These are phyloP conservation scores for Oenanthe melanoleuca DNA, from an alignment of 2,113 vertebrate genomes.

Conservation along the genomic window DNA sequence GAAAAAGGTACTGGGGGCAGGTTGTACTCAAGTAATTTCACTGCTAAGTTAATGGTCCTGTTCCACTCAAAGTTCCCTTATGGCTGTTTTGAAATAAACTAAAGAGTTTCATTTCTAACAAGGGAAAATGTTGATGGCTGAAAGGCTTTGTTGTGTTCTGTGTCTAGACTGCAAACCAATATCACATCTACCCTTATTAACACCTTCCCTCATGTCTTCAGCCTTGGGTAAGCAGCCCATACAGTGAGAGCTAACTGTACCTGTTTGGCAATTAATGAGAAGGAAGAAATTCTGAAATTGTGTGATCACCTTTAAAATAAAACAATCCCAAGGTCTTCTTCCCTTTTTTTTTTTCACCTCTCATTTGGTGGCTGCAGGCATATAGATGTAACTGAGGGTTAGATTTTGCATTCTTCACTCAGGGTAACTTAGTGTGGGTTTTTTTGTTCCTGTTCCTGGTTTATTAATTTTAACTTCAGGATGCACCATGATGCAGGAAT, in stretches of 20 bases:
- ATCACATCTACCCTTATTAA: neutral
- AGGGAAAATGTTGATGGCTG: neutral
- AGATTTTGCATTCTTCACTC: neutral
- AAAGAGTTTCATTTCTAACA: neutral
- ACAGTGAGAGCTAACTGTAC: neutral
- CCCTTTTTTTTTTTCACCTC: neutral
- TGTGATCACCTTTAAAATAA: neutral
- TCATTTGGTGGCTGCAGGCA: neutral
- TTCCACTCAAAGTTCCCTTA: neutral
- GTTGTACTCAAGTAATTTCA: neutral
- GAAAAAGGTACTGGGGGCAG: neutral
- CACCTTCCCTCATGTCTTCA: neutral
- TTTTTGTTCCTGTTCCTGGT: neutral
- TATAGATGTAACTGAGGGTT: neutral
- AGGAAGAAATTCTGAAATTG: neutral
- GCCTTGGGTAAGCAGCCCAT: neutral
- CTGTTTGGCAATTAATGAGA: neutral
- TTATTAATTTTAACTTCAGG: neutral
- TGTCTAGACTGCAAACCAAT: neutral
- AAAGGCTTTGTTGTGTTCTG: neutral
- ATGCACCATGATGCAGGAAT: neutral
- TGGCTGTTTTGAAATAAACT: neutral
- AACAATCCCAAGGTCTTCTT: neutral
- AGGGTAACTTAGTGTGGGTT: fast-evolving
- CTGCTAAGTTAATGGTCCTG: neutral